Evolutionary conservation across 1,140 invertebrate species (phyloP), one percentile per base, ranked within the genome.

Genomic region (Popillia japonica): DNA sequence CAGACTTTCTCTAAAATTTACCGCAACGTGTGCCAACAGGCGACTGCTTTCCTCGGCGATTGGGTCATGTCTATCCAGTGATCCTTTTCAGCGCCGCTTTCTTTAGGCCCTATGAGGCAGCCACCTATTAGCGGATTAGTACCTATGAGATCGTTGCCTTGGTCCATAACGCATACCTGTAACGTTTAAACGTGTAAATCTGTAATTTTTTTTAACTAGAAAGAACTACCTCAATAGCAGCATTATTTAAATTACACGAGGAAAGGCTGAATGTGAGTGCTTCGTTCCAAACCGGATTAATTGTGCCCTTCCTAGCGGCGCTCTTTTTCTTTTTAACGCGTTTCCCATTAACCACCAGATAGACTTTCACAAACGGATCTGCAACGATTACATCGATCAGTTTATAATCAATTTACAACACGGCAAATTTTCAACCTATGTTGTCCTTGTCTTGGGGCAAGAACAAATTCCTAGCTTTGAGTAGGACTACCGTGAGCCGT

Each of bases 211-310:
- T n/a, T n/a, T n/a, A n/a, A n/a, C n/a, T n/a, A n/a, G n/a, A n/a
- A n/a, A n/a, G n/a, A n/a, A n/a, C n/a, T 87, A 95, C 94, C 90
- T 96, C 94, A 82, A 96, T 90, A 59, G 93, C 92, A 79, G 93
- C 91, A 80, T 91, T 90, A 48, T 91, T 88, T 2, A 95, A 87
- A 82, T 90, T 90, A 44, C 89, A 88, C 6, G 94, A 91, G 72
- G 93, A 88, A 82, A 97, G 90, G 86, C 96, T 97, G 86, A 98
- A 98, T 11, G 94, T 93, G 81, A 98, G 92, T 4, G 96, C 95
- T 87, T 98, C 96, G 86, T 98, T 98, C 94, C 97, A 98, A 8
- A 96, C 93, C n/a, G 96, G 96, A 88, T 96, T 95, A 48, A 92
- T 90, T 11, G 93, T 95, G 83, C 93, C 93, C 86, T 96, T 94